Conservation (phyloP, 1,140 invertebrate genomes). For the Zaprionus gabonicus region DNA sequence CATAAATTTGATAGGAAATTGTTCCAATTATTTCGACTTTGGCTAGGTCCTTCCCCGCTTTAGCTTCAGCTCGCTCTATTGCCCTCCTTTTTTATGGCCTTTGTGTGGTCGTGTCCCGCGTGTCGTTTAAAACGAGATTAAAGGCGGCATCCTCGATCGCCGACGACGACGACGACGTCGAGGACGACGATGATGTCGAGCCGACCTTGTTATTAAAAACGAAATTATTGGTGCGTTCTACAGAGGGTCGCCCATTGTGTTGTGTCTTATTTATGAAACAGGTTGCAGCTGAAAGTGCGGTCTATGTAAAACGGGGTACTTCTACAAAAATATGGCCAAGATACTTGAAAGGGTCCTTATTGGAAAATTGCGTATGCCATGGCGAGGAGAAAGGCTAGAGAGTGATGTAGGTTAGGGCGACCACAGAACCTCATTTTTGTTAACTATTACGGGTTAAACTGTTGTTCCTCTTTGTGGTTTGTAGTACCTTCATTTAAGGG, state of each 20-base stretch:
- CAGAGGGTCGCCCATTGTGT: slow-evolving; percentile 29
- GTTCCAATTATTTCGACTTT: slow-evolving; percentile 75
- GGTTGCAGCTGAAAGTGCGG: slow-evolving; percentile 51
- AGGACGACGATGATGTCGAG: not conserved
- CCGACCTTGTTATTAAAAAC: slow-evolving; percentile 71
- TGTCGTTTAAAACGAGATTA: slow-evolving; percentile 77
- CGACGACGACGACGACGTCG: not conserved
- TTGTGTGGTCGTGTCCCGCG: slow-evolving; percentile 74
- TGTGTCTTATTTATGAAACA: slow-evolving; percentile 53
- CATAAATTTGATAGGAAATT: slow-evolving; percentile 83
- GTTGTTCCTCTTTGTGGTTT: not conserved
- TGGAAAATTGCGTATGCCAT: slow-evolving; percentile 18
- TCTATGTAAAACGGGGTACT: slow-evolving; percentile 25
- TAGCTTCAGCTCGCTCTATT: slow-evolving; percentile 29
- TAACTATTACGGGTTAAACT: slow-evolving; percentile 6
- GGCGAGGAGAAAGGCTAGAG: not conserved
- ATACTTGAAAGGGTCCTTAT: slow-evolving; percentile 10
- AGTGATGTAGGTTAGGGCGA: not conserved
- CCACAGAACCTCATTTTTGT: not conserved
- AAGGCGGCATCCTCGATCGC: slow-evolving; percentile 59
- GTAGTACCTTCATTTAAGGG: not conserved
- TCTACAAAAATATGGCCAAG: slow-evolving; percentile 22
- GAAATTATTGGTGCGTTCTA: slow-evolving; percentile 56
- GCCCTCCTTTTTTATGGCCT: slow-evolving; percentile 64
- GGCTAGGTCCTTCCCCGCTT: slow-evolving; percentile 8